Evolutionary conservation across 2,888 invertebrate species (phyloP).

Genomic region (Idaea aversata): DNA sequence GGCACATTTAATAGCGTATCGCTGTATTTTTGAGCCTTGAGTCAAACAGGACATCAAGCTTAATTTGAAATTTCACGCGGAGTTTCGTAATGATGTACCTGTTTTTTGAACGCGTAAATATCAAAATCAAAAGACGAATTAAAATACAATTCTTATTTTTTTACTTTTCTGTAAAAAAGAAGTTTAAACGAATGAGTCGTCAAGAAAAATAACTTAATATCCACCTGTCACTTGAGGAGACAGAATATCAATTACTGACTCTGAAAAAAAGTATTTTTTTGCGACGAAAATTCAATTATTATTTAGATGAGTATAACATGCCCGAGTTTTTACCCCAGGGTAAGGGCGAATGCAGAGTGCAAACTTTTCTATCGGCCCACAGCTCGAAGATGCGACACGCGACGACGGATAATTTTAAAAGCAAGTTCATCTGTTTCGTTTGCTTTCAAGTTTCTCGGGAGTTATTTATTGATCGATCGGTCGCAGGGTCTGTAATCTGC

Average conservation of each 20-base stretch:
- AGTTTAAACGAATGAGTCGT: slow-evolving; percentile 12
- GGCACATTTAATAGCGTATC: too few relatives aligned
- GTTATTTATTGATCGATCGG: too few relatives aligned
- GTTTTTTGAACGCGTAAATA: neutral
- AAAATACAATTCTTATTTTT: neutral
- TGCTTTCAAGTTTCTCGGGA: too few relatives aligned
- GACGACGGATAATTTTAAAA: neutral
- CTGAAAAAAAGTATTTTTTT: slow-evolving; percentile 20
- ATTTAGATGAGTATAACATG: neutral
- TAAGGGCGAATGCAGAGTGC: neutral
- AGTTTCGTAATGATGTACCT: neutral
- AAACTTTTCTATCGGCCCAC: neutral
- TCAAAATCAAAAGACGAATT: neutral
- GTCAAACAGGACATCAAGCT: too few relatives aligned
- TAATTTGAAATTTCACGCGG: neutral
- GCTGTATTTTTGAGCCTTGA: too few relatives aligned
- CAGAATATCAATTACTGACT: slow-evolving; percentile 24
- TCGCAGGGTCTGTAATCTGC: too few relatives aligned
- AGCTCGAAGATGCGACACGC: slow-evolving; percentile 1
- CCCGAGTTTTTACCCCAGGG: neutral
- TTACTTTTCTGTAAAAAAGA: neutral
- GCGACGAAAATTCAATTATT: slow-evolving; percentile 25
- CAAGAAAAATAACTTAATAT: neutral
- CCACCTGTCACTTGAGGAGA: slow-evolving; percentile 2
- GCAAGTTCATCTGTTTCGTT: too few relatives aligned